Conservation (phyloP, 2,888 invertebrate species). For the Sepiola atlantica region DNA sequence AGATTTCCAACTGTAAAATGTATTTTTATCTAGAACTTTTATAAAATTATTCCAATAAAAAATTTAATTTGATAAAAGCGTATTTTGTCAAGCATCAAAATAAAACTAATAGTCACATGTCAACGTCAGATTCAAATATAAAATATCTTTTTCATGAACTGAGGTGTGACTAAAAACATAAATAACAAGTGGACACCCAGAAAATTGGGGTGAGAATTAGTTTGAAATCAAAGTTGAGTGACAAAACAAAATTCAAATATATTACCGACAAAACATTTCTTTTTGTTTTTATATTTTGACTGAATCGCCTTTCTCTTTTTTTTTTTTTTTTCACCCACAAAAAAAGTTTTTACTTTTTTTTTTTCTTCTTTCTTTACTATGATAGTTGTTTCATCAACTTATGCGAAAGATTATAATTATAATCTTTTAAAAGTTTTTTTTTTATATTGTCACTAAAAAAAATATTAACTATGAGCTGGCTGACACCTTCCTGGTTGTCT, state of each 20-base stretch:
- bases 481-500: too few species aligned
- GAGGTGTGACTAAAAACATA: background rate
- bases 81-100: background rate
- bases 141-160: background rate
- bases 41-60: background rate
- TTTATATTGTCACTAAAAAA: too few species aligned
- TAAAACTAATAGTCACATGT: background rate
- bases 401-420: too few species aligned
- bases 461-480: too few species aligned
- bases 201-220: background rate
- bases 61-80: background rate
- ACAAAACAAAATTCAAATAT: background rate
- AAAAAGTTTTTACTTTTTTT: too few species aligned
- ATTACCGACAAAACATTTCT: background rate
- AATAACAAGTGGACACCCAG: background rate
- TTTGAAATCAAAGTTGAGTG: background rate
- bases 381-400: too few species aligned
- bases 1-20: background rate
- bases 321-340: too few species aligned
- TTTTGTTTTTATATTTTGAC: background rate
- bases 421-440: too few species aligned
- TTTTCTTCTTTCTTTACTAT: too few species aligned
- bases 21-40: background rate
- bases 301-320: background rate
- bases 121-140: background rate